Base-by-base conservation (phyloP, 1,140 invertebrate genomes). In the Venturia canescens region DNA sequence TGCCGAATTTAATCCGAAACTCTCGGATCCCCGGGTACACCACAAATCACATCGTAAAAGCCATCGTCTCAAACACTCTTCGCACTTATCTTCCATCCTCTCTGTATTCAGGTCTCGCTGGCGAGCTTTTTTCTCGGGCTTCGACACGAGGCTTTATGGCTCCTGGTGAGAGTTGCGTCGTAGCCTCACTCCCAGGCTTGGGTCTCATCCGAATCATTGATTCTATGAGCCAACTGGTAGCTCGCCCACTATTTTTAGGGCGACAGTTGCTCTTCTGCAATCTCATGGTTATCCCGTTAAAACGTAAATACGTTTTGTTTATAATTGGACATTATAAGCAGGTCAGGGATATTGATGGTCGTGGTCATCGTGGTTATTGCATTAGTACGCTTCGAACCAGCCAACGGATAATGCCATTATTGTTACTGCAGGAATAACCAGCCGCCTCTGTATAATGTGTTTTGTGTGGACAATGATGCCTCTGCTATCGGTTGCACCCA, bases 1-100 rank as follows among this genome's bases (percentile, higher is more conserved):
- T 88, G 87, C 87, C 86, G 85, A 90, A 91, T 91, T 91, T 91
- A 90, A 91, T 91, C 89, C 87, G 81, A 82, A 89, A 90, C 88
- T 90, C 87, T 53, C 50, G 11, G 50, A 53, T 88, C 87, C 85
- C 85, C 67, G 86, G 86, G 84, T 29, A 88, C 82, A 83, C 90
- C 90, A 89, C 90, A 90, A 91, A 91, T 91, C 90, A 91, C 89
- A 87, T 85, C 89, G 86, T 91, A 90, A 91, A 90, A 89, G 90
- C 89, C 85, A 84, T 82, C 82, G 83, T 27, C 26, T 26, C 38
- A 26, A 29, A 26, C 23, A n/a, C 63, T 74, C 57, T 77, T 70
- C 18, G 9, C 57, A 63, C 50, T 57, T 57, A 57, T 72, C 44
- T 38, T 23, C 2, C 38, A 16, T 38, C 15, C 27, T 21, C 23